Percentiles rank a stretch among this genome's conserved stretches.
Evolutionary conservation across 2,113 vertebrate genomes (phyloP).

Genomic region (Prunella fulvescens): DNA sequence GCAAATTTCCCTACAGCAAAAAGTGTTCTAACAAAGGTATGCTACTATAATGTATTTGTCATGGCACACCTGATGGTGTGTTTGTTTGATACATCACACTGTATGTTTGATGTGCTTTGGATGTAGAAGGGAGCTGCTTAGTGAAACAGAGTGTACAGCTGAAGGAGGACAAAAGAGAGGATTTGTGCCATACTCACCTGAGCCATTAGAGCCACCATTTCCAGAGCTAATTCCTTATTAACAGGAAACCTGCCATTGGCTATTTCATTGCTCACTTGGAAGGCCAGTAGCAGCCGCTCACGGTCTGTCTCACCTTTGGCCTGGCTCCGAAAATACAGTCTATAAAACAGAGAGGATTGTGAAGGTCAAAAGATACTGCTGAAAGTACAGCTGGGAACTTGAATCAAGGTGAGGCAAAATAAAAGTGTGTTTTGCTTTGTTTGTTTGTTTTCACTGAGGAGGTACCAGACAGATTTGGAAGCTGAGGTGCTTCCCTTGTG

Average conservation of each 20-base stretch:
- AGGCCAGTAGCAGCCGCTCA: slow-evolving; percentile 86
- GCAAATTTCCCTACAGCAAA: not conserved
- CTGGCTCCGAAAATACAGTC: slow-evolving; percentile 83
- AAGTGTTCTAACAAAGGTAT: not conserved
- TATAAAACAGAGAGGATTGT: slow-evolving; percentile 23
- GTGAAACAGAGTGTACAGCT: not conserved
- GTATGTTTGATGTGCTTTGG: not conserved
- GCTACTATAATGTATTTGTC: not conserved
- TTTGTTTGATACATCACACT: not conserved
- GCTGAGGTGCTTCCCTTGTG: not conserved
- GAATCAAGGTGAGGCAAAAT: not conserved
- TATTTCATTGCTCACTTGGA: slow-evolving; percentile 85
- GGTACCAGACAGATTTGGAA: not conserved
- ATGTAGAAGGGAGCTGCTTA: not conserved
- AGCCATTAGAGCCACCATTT: slow-evolving; percentile 87
- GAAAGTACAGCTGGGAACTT: not conserved
- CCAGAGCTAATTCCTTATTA: slow-evolving; percentile 87
- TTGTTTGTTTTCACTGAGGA: not conserved
- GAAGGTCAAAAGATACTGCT: not conserved
- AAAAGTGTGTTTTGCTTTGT: not conserved
- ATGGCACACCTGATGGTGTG: no score
- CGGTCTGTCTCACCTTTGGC: slow-evolving; percentile 85
- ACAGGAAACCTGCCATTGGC: slow-evolving; percentile 85
- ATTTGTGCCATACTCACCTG: slow-evolving; percentile 72
- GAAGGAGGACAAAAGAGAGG: not conserved